Evolutionary conservation across 2,888 invertebrate species (phyloP), one percentile per base, ranked within the genome.

Genomic region (Morpho achilles): DNA sequence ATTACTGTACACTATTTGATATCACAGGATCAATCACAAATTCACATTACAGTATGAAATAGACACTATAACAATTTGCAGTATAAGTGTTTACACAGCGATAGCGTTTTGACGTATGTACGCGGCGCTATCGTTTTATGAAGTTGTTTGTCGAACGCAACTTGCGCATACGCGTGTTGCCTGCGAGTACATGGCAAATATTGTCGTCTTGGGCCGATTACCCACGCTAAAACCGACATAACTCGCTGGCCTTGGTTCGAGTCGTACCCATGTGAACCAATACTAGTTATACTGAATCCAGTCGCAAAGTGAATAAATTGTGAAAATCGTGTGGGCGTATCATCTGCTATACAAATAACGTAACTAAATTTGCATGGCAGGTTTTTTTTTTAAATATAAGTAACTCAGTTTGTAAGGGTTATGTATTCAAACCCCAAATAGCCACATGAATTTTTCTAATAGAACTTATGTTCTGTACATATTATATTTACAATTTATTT

Each of bases 121-220:
- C 50, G 56, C 63, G 54, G 56, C 50, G 60, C 41, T 61, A 50
- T 50, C 45, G 59, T 50, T 58, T 44, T 66, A 61, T 66, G 58
- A 61, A 61, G 58, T 40, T 44, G 41, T 50, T 61, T 53, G 50
- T 58, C 52, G 59, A 60, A 61, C 59, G 52, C 59, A 61, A 51
- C 60, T 56, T 66, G 61, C 63, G 66, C 60, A 61, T 64, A 65
- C 70, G 70, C 64, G 65, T 62, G 68, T 50, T 50, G 62, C 58
- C 61, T 54, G 55, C 58, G 63, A 58, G 53, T 63, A 79, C 81
- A 80, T 84, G 76, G 86, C 85, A 80, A 85, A 85, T 84, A 84
- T 84, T 85, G 85, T 80, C 80, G 79, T 60, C 67, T 66, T 62
- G 68, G 67, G 64, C 59, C 66, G 66, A 65, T 68, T 65, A 65